A percentile compares a stretch with the other conserved stretches of the same genome.
phyloP scores from a whole-genome alignment of 2,888 invertebrate species.

The Ganaspis brasiliensis region DNA sequence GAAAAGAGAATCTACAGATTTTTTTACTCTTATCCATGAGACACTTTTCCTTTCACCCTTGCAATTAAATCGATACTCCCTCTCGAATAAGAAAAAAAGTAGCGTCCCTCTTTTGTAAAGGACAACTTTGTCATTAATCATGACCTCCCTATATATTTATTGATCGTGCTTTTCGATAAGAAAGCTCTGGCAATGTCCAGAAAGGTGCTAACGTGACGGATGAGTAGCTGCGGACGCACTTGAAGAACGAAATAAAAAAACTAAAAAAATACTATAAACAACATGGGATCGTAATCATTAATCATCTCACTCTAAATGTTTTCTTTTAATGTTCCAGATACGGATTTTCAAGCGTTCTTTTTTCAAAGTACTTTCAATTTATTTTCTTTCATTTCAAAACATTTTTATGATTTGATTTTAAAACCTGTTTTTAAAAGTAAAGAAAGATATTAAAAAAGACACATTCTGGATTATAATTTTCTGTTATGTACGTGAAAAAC shows the following conservation, averaged over 20 bases:
- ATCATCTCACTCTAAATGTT: slow-evolving; percentile 42
- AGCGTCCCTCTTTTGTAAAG: slow-evolving; percentile 50
- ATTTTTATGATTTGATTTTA: too few relatives aligned
- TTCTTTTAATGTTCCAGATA: too few relatives aligned
- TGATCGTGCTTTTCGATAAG: slow-evolving; percentile 51
- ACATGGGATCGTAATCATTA: slow-evolving; percentile 48
- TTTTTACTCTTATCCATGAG: neutral
- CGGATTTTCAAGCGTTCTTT: too few relatives aligned
- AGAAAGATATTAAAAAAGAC: too few relatives aligned
- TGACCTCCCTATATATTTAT: slow-evolving; percentile 52
- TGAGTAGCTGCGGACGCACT: slow-evolving; percentile 29
- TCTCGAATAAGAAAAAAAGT: slow-evolving; percentile 32
- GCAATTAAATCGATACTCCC: slow-evolving; percentile 53
- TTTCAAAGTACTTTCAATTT: too few relatives aligned
- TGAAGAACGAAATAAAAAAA: neutral
- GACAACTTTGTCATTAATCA: slow-evolving; percentile 59
- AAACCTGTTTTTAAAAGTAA: too few relatives aligned
- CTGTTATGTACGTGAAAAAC: too few relatives aligned
- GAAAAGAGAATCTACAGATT: neutral
- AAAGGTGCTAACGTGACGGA: slow-evolving; percentile 54
- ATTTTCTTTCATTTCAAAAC: too few relatives aligned
- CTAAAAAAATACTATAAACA: slow-evolving; percentile 44
- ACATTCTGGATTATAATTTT: too few relatives aligned
- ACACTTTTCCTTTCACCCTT: slow-evolving; percentile 44
- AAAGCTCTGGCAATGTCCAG: slow-evolving; percentile 17